Base-by-base conservation (phyloP, 2,888 invertebrate genomes). In the Linnaemya vulpina region DNA sequence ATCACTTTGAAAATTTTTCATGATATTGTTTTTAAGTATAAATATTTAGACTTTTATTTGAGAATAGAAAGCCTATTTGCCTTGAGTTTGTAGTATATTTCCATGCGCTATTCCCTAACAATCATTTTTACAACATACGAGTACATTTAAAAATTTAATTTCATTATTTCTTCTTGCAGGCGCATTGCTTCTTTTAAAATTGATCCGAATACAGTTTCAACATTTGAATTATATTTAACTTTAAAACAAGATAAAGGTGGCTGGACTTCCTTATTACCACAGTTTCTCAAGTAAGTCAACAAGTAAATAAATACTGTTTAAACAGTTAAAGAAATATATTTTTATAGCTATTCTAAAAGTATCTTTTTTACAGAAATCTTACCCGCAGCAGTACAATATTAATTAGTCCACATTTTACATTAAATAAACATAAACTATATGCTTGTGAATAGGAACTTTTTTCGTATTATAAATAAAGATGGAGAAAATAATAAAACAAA, bases 401-500 rank as follows among this genome's bases (percentile, higher is more conserved):
- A 93, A 96, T 98, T 92, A 96, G 97, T 93, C 96, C 96, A 89
- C 96, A 96, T 91, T 98, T 97, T 94, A 95, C 95, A 91, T 94
- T 98, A 93, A 96, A 96, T 92, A 98, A 98, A 94, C 97, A 97
- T 93, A 98, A 98, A 93, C 94, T 98, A 89, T 98, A 97, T 94
- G 95, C 94, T 91, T 94, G 91, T 86, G 91, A 93, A 89, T 92
- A 91, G 89, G 30, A 5, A 58, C 77, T 75, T 63, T 79, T 75
- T 53, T 58, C 71, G 17, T n/a, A 55, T 53, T 51, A 22, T 35
- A 74, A 65, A 83, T 83, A 7, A 30, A 74, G 74, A 74, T 38
- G n/a, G 35, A 68, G 22, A 63, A 65, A 73, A 43, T 1, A 55
- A 43, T 51, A 40, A 65, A 5, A 73, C 70, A 73, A 35, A 73